Percentiles rank a stretch among this genome's conserved stretches.
These are phyloP conservation scores for Notolepis coatsorum DNA, from an alignment of 2,797 vertebrate genomes.

Conservation along the genomic window DNA sequence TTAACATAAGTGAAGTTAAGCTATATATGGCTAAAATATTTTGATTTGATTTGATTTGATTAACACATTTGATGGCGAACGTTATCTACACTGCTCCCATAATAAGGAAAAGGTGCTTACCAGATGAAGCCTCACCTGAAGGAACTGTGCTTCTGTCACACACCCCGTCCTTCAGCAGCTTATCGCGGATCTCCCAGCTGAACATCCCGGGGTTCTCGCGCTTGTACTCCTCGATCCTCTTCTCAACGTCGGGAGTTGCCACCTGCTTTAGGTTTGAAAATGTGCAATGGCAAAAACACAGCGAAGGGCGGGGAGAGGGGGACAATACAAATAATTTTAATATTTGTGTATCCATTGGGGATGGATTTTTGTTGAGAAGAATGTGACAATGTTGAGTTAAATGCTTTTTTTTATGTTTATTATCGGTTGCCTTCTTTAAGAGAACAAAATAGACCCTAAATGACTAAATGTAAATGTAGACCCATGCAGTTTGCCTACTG, in stretches of 20 bases:
- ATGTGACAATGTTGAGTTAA: too few species aligned
- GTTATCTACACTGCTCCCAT: constrained; percentile 28
- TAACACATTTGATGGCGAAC: too few species aligned
- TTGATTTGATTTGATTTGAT: too few species aligned
- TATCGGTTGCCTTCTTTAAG: too few species aligned
- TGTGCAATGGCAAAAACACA: neutral
- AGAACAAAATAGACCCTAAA: too few species aligned
- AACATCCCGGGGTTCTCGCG: constrained; percentile 98
- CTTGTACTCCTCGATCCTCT: constrained; percentile 98
- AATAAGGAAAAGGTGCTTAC: constrained; percentile 82
- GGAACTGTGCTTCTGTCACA: constrained; percentile 97
- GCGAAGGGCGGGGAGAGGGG: neutral
- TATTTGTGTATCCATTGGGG: too few species aligned
- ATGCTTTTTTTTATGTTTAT: too few species aligned
- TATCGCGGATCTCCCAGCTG: constrained; percentile 98
- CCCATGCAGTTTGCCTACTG: neutral
- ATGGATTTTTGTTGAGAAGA: too few species aligned
- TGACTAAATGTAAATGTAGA: neutral
- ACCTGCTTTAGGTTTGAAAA: constrained; percentile 90
- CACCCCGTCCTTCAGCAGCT: constrained; percentile 96
- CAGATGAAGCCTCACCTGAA: constrained; percentile 96
- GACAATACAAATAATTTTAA: constrained; percentile 27
- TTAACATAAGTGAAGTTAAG: constrained; percentile 53
- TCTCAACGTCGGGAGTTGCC: constrained; percentile 97
- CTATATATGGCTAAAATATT: too few species aligned